Evolutionary conservation across 1,140 invertebrate genomes (phyloP).

Genomic region (Samia ricini): DNA sequence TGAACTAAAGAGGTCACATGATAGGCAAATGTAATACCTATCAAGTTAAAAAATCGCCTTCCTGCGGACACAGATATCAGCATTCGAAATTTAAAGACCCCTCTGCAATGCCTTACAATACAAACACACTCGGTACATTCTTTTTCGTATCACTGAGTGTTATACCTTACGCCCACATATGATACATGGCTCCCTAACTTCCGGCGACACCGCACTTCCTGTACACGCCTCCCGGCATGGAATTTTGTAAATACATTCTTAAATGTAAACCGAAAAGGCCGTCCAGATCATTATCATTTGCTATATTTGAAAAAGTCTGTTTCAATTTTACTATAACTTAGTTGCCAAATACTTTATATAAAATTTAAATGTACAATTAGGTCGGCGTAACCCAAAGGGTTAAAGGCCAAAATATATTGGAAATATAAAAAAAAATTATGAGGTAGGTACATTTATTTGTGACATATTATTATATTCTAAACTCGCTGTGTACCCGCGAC

Average conservation of each 20-base stretch:
- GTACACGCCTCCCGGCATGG: constrained; percentile 2
- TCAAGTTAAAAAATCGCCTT: neutral
- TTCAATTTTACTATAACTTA: no score
- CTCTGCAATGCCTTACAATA: neutral
- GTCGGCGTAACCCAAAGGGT: no score
- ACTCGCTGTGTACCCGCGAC: no score
- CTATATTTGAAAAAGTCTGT: neutral
- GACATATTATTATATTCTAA: no score
- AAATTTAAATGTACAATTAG: no score
- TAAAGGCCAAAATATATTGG: no score
- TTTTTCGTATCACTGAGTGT: constrained; percentile 1
- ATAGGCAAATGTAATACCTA: neutral
- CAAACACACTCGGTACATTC: neutral
- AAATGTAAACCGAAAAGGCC: neutral
- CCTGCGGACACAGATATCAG: neutral
- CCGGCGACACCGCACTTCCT: constrained; percentile 7
- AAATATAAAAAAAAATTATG: no score
- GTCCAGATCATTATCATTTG: constrained; percentile 3
- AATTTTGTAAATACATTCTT: constrained; percentile 9
- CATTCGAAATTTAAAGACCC: neutral
- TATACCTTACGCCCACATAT: constrained; percentile 9
- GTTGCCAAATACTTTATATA: no score
- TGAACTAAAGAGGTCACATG: neutral
- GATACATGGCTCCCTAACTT: constrained; percentile 6
- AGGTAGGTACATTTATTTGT: no score